Evolutionary conservation across 2,113 vertebrate species (phyloP).

Genomic region (Haplotaxodon microlepis): DNA sequence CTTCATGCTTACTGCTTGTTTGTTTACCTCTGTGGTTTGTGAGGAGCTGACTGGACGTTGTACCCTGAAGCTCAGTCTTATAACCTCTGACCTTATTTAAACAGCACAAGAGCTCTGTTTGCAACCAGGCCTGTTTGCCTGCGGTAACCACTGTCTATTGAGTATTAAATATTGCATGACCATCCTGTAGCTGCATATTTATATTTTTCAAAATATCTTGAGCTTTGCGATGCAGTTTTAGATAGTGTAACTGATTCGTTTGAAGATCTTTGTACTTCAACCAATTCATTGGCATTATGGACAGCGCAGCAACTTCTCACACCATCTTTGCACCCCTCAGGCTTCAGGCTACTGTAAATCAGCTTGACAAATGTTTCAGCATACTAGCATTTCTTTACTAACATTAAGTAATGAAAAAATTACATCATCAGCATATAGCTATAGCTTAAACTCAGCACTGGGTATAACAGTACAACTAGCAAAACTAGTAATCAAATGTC

Average conservation of each 20-base stretch:
- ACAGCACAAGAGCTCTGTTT: not conserved
- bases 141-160: not conserved
- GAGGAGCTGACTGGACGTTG: constrained; percentile 5
- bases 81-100: constrained; percentile 41
- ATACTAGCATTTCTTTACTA: not conserved
- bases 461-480: not conserved
- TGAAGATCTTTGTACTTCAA: not conserved
- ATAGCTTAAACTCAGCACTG: not conserved
- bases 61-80: constrained; percentile 28
- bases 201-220: not conserved
- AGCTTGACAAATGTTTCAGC: not conserved
- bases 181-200: not conserved
- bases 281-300: not conserved
- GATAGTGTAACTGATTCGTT: not conserved
- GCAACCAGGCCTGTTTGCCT: constrained; percentile 14
- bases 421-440: not conserved
- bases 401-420: not conserved
- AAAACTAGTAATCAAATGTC: not conserved
- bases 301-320: not conserved
- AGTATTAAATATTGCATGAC: not conserved
- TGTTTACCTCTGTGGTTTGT: constrained; percentile 40
- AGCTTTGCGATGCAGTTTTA: not conserved
- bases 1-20: constrained; percentile 2
- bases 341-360: not conserved
- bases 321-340: not conserved